Base-by-base conservation (phyloP, 2,888 invertebrate genomes). In the Scelioninae gen. 2 region DNA sequence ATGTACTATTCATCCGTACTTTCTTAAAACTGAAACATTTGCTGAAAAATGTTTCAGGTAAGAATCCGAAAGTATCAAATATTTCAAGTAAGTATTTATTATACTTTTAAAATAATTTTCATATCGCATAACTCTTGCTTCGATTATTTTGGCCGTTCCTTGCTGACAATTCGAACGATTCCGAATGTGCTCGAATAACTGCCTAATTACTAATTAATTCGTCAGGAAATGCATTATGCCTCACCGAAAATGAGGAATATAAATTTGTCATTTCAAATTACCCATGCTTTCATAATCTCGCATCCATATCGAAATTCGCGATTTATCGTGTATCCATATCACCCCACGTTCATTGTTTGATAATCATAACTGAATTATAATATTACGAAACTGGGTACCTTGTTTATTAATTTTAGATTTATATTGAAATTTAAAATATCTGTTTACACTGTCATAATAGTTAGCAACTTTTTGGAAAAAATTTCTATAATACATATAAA, bases 151-250 rank as follows among this genome's bases (percentile, higher is more conserved):
- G 2, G 35, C 35, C 18, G 41, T 18, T n/a, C 18, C 9, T 18
- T 11, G 10, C 10, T 41, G 18, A 31, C 4, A 31, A 31, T 31
- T 31, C 31, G 19, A 57, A 19, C 10, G 5, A 57, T 19, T 45
- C 22, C 22, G 46, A 19, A 16, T 16, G 16, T 15, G 25, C 50
- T 28, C 41, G 3, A 43, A 52, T 52, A 13, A 55, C 22, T 35
- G 10, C 4, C 19, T 45, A 53, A 52, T 64, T 15, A 45, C 35
- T 53, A 46, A 65, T 61, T 61, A 48, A 39, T 31, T 61, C 61
- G 9, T 33, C 35, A 15, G 3, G 16, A 39, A 33, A 43, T 18
- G 3, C 19, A 33, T 52, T 33, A 63, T 33, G 31, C 28, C 25
- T 28, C n/a, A 16, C n/a, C 25, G 7, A 7, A 39, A 25, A n/a